Base-by-base conservation (phyloP, 2,888 invertebrate genomes). In the Hirudinaria manillensis region DNA sequence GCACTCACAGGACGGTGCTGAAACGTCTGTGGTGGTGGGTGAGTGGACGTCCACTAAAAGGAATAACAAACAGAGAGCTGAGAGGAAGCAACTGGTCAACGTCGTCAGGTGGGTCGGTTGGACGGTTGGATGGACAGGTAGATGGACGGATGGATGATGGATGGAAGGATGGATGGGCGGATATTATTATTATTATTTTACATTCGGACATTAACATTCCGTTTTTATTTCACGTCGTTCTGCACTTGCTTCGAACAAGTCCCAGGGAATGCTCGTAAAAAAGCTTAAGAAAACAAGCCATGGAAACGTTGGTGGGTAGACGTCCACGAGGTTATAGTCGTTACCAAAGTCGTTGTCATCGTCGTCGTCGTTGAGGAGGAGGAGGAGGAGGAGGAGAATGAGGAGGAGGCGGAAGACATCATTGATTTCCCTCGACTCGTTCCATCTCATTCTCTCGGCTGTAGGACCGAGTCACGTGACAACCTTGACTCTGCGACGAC, bases 1-100 rank as follows among this genome's bases (percentile, higher is more conserved):
- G 79, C 78, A 79, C 61, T 65, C 74, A 34, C 79, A 80, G 55
- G 79, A 80, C 53, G 76, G 77, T 4, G 78, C 75, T 0, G 79
- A 80, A 70, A 76, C 78, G n/a, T 76, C 78, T 3, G 79, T 80
- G 29, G 77, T 79, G 74, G 56, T 76, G 45, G 79, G 79, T 0
- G 79, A 80, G 36, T 80, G 79, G 79, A 79, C 77, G 2, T 72
- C 74, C 24, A 76, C 72, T 19, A 67, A 79, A 29, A 72, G 79
- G 7, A 76, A 75, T 36, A 77, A 79, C 29, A 74, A 68, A 38
- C 68, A 76, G 16, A 75, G 74, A 34, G 76, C 76, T 34, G 61
- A 75, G 21, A 55, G 79, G 36, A 56, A 78, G 24, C 72, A 77
- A 34, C 75, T 80, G 21, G 79, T 80, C 68, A 79, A 78, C 34